A percentile compares a stretch with the other conserved stretches of the same genome.
Evolutionary conservation across 2,797 vertebrate genomes (phyloP).

Genomic region (Euphonia xanthogaster): DNA sequence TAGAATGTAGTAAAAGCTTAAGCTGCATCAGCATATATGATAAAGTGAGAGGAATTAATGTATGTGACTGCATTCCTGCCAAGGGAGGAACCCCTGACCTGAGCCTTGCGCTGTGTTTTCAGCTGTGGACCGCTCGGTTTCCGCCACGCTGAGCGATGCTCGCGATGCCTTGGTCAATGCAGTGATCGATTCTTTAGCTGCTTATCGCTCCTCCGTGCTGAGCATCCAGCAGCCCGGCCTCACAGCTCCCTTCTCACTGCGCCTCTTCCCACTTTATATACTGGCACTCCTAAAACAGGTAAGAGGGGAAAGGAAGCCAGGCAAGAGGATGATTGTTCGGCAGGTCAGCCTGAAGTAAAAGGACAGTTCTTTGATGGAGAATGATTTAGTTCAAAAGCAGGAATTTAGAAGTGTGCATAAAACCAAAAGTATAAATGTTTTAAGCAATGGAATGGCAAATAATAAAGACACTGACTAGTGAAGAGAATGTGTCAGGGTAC

Average conservation of each 20-base stretch:
- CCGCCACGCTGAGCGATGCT: conserved; percentile 89
- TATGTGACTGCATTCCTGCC: not conserved
- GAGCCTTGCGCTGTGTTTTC: not conserved
- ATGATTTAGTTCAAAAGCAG: not conserved
- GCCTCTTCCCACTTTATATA: conserved; percentile 89
- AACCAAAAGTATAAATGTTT: not conserved
- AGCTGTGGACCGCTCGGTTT: conserved; percentile 92
- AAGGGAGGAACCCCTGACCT: not conserved
- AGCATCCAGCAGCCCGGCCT: conserved; percentile 91
- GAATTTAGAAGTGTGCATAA: not conserved
- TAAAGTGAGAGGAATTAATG: not conserved
- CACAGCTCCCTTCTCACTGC: conserved; percentile 84
- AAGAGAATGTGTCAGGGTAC: not conserved
- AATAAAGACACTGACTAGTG: not conserved
- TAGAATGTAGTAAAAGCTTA: not conserved
- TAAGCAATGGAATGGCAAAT: not conserved
- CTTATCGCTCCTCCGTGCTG: conserved; percentile 86
- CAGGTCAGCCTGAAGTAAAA: not conserved
- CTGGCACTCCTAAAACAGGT: conserved; percentile 96
- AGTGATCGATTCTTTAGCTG: conserved; percentile 87
- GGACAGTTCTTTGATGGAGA: not conserved
- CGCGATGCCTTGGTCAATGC: conserved; percentile 94
- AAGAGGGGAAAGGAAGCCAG: not conserved
- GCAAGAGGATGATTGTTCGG: not conserved
- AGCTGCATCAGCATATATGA: accelerated